Evolutionary conservation across 2,113 vertebrate species (phyloP).

Genomic region (Aspidoscelis tigris): DNA sequence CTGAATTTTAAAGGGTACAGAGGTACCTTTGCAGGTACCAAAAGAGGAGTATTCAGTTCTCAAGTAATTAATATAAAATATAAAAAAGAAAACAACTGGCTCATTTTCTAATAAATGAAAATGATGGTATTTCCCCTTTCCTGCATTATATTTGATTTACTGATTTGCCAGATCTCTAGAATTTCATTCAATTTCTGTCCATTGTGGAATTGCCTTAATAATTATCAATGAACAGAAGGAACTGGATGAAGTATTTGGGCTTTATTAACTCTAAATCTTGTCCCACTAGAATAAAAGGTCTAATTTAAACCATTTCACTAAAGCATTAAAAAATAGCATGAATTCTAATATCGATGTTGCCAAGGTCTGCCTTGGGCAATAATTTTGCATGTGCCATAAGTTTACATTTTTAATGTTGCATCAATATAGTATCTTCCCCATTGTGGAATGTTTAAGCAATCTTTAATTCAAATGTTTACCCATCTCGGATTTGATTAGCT

Average conservation of each 20-base stretch:
- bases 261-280: slow-evolving; percentile 23
- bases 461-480: no score
- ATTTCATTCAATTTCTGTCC: slow-evolving; percentile 36
- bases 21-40: no score
- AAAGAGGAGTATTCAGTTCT: no score
- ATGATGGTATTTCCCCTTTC: slow-evolving; percentile 18
- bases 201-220: slow-evolving; percentile 38
- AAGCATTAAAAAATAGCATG: background rate
- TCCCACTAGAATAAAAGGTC: background rate
- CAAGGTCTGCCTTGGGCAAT: background rate
- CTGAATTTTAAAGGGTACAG: no score
- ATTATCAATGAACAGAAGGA: background rate
- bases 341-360: background rate
- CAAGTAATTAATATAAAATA: background rate
- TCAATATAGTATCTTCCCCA: no score
- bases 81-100: slow-evolving; percentile 13
- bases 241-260: slow-evolving; percentile 22
- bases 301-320: background rate
- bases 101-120: slow-evolving; percentile 39
- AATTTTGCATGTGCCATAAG: background rate
- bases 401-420: background rate
- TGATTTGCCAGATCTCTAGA: slow-evolving; percentile 43
- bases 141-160: slow-evolving; percentile 8
- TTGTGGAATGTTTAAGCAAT: no score
- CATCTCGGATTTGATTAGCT: no score